These are phyloP conservation scores for Trichosurus vulpecula DNA, from an alignment of 2,797 vertebrate genomes.

Conservation along the genomic window DNA sequence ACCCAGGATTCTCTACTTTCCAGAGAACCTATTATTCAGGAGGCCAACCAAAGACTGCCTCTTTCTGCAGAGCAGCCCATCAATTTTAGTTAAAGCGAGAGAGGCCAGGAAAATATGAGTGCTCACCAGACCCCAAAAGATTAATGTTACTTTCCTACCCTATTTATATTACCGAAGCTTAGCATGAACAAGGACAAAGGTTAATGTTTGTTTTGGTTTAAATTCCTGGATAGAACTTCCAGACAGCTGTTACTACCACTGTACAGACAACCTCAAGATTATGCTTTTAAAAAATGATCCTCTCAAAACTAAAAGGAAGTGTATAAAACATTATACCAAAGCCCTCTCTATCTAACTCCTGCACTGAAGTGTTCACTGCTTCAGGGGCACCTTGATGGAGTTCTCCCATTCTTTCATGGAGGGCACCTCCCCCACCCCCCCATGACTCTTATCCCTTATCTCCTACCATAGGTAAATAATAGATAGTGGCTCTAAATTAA, in stretches of 20 bases:
- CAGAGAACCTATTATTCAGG: not conserved
- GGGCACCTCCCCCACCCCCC: not conserved
- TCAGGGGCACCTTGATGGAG: not conserved
- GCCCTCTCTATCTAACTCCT: not conserved
- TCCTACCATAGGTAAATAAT: not conserved
- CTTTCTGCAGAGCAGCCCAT: not conserved
- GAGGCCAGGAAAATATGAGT: constrained; percentile 4
- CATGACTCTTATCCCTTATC: not conserved
- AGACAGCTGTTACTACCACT: not conserved
- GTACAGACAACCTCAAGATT: not conserved
- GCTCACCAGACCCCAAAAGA: constrained; percentile 1
- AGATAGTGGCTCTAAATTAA: not conserved
- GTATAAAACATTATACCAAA: not conserved
- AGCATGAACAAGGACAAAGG: constrained; percentile 4
- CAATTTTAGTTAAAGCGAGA: not conserved
- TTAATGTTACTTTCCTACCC: not conserved
- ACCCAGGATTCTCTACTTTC: not conserved
- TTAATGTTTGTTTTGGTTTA: constrained; percentile 1
- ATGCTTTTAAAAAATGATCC: not conserved
- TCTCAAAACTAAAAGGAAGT: not conserved
- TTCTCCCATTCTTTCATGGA: not conserved
- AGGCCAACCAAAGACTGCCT: not conserved
- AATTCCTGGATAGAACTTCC: not conserved
- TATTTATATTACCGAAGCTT: not conserved
- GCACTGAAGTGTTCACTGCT: not conserved